Percentiles rank a stretch among this genome's conserved stretches.
Evolutionary conservation across 1,140 invertebrate genomes (phyloP).

Genomic region (Diuraphis noxia): DNA sequence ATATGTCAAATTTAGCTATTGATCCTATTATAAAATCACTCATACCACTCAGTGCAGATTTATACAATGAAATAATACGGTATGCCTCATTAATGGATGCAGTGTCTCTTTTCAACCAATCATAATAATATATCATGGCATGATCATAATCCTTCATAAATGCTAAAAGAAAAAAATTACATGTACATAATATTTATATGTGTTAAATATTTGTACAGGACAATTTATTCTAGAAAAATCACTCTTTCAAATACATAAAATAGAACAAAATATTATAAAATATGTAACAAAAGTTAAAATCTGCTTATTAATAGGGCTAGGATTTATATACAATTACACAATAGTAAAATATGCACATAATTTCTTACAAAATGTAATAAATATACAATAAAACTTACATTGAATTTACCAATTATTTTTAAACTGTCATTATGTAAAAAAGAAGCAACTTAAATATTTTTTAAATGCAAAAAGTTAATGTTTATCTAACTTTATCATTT

Average conservation of each 20-base stretch:
- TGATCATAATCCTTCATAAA: conserved; percentile 6
- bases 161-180: background rate
- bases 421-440: background rate
- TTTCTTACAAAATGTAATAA: background rate
- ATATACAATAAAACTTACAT: background rate
- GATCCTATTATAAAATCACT: conserved; percentile 31
- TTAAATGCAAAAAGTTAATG: no score
- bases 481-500: background rate
- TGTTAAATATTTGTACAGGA: background rate
- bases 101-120: conserved; percentile 19
- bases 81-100: background rate
- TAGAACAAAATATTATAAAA: background rate
- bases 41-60: conserved; percentile 30
- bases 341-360: background rate
- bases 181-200: background rate
- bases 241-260: background rate
- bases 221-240: background rate
- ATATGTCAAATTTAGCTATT: conserved; percentile 39
- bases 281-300: background rate
- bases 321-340: background rate
- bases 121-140: background rate
- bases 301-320: background rate
- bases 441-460: background rate
- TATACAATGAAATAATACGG: background rate
- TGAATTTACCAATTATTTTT: background rate